A percentile compares a stretch with the other conserved stretches of the same genome.
These are phyloP conservation scores for Nephrotoma flavescens DNA, from an alignment of 2,888 invertebrate species.

Conservation along the genomic window DNA sequence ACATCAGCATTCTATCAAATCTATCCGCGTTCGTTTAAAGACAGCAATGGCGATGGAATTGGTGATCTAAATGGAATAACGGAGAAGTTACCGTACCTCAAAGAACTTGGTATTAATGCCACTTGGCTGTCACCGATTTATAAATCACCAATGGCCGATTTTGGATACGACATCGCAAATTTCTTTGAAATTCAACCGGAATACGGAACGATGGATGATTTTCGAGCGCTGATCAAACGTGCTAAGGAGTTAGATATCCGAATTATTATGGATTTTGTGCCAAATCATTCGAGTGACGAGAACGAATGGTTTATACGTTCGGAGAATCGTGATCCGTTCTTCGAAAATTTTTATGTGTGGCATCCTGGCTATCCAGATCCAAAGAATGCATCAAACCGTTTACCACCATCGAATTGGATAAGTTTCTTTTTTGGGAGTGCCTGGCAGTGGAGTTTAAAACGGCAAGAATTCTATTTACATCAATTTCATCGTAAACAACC, in stretches of 20 bases:
- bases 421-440: constrained; percentile 52
- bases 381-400: constrained; percentile 22
- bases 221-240: constrained; percentile 41
- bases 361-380: constrained; percentile 37
- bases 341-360: constrained; percentile 61
- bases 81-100: constrained; percentile 45
- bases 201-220: constrained; percentile 57
- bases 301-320: constrained; percentile 78
- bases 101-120: constrained; percentile 48
- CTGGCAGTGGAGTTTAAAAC: constrained; percentile 52
- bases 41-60: constrained; percentile 66
- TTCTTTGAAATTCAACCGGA: constrained; percentile 51
- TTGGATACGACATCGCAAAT: constrained; percentile 64
- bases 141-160: constrained; percentile 59
- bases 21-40: constrained; percentile 72
- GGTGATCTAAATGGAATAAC: constrained; percentile 66
- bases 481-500: constrained; percentile 58
- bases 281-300: constrained; percentile 64
- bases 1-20: constrained; percentile 70
- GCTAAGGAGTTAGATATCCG: constrained; percentile 40
- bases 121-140: constrained; percentile 63
- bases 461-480: constrained; percentile 59
- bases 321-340: constrained; percentile 41
- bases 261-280: constrained; percentile 52
- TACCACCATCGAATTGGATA: constrained; percentile 60